Percentiles rank a stretch among this genome's conserved stretches.
Evolutionary conservation across 2,113 vertebrate genomes (phyloP).

Genomic region (Rhabdomys dilectus): DNA sequence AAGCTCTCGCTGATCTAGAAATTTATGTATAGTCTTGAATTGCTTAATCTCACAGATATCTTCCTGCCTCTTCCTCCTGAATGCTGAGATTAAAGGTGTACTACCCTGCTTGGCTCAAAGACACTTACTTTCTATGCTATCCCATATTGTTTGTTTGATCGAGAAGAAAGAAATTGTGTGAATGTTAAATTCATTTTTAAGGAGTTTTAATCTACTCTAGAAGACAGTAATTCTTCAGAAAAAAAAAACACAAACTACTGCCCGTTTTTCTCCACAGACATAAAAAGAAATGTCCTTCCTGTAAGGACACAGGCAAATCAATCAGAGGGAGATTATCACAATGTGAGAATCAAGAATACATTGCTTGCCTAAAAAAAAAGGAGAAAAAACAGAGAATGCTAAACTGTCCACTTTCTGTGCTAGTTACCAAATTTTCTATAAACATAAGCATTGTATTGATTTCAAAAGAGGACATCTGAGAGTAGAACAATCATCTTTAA

Average conservation of each 20-base stretch:
- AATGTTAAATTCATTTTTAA: neutral
- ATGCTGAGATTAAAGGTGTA: neutral
- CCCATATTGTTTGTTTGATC: neutral
- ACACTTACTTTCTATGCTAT: neutral
- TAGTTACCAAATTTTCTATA: neutral
- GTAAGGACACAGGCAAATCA: fast-evolving
- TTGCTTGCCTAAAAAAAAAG: neutral
- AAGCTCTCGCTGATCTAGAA: neutral
- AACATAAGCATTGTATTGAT: neutral
- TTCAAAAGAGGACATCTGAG: neutral
- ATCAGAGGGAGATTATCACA: neutral
- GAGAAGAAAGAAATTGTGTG: neutral
- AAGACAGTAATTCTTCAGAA: neutral
- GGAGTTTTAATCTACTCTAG: neutral
- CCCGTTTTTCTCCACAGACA: neutral
- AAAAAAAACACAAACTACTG: neutral
- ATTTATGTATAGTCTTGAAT: neutral
- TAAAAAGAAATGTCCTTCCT: neutral
- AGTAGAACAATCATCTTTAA: neutral
- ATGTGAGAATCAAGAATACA: neutral
- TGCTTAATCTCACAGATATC: neutral
- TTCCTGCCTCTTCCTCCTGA: neutral
- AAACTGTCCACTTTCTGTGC: no score
- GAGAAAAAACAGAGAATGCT: neutral
- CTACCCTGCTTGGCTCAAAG: neutral